Conservation (phyloP, 1,140 invertebrate species). For the Phymastichus coffea region DNA sequence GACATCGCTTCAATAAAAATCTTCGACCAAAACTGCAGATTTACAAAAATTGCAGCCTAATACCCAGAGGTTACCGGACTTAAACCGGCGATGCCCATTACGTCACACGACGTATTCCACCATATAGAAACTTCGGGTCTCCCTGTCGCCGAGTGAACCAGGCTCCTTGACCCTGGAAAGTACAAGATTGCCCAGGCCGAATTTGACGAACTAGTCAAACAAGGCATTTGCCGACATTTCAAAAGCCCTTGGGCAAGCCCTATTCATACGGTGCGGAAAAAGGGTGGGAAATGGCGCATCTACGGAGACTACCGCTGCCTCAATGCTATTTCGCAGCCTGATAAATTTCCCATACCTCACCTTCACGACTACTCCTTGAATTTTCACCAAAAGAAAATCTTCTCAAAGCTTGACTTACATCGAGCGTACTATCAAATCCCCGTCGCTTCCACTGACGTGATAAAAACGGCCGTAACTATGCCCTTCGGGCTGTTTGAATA, state of each 20-base stretch:
- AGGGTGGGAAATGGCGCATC: not conserved
- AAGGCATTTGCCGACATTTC: not conserved
- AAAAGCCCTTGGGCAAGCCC: not conserved
- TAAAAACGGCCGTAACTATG: constrained; percentile 45
- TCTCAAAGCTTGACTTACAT: constrained; percentile 53
- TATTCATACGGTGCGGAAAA: not conserved
- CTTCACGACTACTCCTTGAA: constrained; percentile 32
- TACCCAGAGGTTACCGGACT: not conserved
- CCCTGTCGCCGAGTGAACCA: not conserved
- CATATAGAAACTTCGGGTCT: not conserved
- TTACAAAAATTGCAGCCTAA: not conserved
- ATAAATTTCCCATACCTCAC: constrained; percentile 42
- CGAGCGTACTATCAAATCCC: constrained; percentile 56
- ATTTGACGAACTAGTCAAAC: not conserved
- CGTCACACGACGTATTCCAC: not conserved
- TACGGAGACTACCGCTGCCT: constrained; percentile 37
- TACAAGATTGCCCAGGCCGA: not conserved
- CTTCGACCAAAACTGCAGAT: not conserved
- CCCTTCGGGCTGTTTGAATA: constrained; percentile 44
- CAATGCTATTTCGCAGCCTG: constrained; percentile 41
- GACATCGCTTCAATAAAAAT: not conserved
- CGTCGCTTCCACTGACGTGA: constrained; percentile 37
- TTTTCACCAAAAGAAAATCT: constrained; percentile 43
- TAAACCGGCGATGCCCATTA: not conserved
- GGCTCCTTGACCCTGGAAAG: not conserved